phyloP scores from a whole-genome alignment of 2,113 vertebrate genomes.

The Mormoops blainvillei region DNA sequence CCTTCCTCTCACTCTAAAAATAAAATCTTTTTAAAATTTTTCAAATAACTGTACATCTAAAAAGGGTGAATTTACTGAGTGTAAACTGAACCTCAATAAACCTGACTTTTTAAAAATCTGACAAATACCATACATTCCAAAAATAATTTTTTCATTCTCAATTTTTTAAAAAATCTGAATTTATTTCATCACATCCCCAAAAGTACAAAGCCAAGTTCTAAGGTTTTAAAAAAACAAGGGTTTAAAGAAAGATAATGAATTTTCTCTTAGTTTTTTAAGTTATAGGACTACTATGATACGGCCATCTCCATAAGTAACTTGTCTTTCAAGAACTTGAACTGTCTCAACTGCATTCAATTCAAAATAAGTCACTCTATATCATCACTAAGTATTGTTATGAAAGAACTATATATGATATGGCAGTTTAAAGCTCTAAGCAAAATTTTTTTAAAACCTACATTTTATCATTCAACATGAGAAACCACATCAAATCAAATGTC shows the following conservation, averaged over 20 bases:
- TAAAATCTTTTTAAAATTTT: too few relatives aligned
- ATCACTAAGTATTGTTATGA: not conserved
- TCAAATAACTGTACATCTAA: too few relatives aligned
- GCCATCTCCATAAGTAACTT: not conserved
- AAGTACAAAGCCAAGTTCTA: not conserved
- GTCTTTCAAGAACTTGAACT: not conserved
- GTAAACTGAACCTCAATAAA: not conserved
- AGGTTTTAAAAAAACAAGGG: not conserved
- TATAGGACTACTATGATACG: not conserved
- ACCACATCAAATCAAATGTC: not conserved
- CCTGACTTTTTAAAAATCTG: not conserved
- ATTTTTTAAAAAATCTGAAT: not conserved
- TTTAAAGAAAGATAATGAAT: not conserved
- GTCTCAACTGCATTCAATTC: not conserved
- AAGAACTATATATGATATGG: not conserved
- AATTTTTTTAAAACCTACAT: not conserved
- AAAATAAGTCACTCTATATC: not conserved
- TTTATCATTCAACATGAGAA: not conserved
- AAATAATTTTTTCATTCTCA: not conserved
- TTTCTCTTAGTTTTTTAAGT: not conserved
- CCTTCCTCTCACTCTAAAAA: too few relatives aligned
- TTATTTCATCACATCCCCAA: not conserved
- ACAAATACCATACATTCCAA: not conserved
- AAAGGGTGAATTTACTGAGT: too few relatives aligned
- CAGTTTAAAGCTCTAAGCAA: not conserved